A percentile compares a stretch with the other conserved stretches of the same genome.
Evolutionary conservation across 2,797 vertebrate species (phyloP).

Genomic region (Centroberyx gerrardi): DNA sequence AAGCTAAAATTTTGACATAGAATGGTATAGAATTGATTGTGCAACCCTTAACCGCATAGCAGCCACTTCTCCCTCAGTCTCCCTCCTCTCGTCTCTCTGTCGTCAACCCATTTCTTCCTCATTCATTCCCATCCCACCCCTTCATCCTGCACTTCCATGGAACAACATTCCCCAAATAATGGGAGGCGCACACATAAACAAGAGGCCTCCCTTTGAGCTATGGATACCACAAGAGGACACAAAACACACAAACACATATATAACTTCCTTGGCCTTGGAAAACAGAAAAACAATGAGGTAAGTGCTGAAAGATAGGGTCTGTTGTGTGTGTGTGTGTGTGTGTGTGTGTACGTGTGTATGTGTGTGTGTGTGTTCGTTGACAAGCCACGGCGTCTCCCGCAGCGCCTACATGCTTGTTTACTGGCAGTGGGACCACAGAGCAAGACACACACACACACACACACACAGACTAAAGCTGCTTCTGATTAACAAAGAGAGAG

Average conservation of each 20-base stretch:
- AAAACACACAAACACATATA: conserved; percentile 39
- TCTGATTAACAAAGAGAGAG: conserved; percentile 58
- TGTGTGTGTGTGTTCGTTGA: conserved; percentile 20
- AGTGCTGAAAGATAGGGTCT: conserved; percentile 57
- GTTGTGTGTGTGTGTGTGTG: conserved; percentile 1
- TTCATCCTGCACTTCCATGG: conserved; percentile 36
- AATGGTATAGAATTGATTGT: rapidly evolving
- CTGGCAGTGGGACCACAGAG: conserved; percentile 64
- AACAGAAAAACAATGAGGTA: conserved; percentile 64
- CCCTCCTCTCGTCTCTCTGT: conserved; percentile 37
- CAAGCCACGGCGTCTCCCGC: conserved; percentile 49
- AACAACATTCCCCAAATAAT: conserved; percentile 50
- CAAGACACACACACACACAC: conserved; percentile 17
- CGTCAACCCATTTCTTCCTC: neutral
- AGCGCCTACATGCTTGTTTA: conserved; percentile 59
- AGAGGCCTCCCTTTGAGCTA: conserved; percentile 53
- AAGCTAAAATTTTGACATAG: neutral
- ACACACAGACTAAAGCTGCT: conserved; percentile 48
- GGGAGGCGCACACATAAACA: conserved; percentile 60
- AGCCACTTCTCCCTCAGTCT: conserved; percentile 1
- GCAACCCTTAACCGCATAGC: neutral
- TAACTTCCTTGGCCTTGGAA: conserved; percentile 54
- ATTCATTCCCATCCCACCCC: conserved; percentile 20
- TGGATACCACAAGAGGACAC: conserved; percentile 41
- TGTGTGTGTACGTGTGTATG: conserved; percentile 14